Percentiles rank a stretch among this genome's conserved stretches.
These are phyloP conservation scores for Engystomops pustulosus DNA, from an alignment of 2,113 vertebrate species.

Conservation along the genomic window DNA sequence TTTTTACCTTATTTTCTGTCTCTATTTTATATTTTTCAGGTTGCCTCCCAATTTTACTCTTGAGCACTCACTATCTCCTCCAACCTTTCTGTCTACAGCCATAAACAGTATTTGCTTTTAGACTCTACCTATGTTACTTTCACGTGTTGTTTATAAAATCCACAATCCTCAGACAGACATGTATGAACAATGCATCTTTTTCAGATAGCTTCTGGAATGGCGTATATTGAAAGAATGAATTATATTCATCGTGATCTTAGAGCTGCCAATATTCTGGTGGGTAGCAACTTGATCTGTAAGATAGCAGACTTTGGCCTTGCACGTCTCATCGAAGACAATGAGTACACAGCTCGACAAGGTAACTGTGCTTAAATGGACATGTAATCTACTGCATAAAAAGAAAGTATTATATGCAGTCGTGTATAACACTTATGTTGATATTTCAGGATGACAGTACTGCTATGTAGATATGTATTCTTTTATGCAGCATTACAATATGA, in stretches of 20 bases:
- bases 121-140: neutral
- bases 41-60: neutral
- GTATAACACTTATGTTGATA: neutral
- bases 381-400: neutral
- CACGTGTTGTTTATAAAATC: neutral
- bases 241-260: conserved; percentile 96
- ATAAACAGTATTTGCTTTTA: neutral
- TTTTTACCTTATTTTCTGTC: neutral
- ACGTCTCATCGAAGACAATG: conserved; percentile 93
- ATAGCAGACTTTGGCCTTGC: conserved; percentile 97
- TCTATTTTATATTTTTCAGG: neutral
- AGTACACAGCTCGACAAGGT: conserved; percentile 97
- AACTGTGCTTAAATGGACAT: neutral
- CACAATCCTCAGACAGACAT: neutral
- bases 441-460: too few species aligned
- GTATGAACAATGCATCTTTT: neutral
- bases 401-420: neutral
- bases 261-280: conserved; percentile 96
- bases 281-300: conserved; percentile 93
- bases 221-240: conserved; percentile 97
- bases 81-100: neutral
- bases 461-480: neutral
- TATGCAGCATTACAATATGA: neutral
- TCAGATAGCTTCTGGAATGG: conserved; percentile 93
- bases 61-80: neutral